A percentile compares a stretch with the other conserved stretches of the same genome.
These are phyloP conservation scores for Drosophila kurseongensis DNA, from an alignment of 1,140 invertebrate genomes.

Conservation along the genomic window DNA sequence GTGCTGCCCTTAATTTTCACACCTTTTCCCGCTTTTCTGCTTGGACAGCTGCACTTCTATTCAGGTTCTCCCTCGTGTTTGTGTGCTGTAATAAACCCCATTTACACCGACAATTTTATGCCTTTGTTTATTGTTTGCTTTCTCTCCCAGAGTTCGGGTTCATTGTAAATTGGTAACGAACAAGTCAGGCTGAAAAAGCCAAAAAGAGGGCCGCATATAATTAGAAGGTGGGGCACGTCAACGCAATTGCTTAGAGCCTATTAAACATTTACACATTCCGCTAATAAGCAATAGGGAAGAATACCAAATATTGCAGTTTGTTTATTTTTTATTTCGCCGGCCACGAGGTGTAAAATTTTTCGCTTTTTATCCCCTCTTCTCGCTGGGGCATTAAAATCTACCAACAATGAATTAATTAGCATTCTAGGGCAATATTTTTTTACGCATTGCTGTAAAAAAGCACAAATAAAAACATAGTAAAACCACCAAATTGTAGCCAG, in stretches of 20 bases:
- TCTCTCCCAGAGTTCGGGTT: slow-evolving; percentile 54
- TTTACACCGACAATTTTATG: slow-evolving; percentile 65
- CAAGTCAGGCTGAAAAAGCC: neutral
- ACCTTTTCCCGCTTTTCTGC: slow-evolving; percentile 46
- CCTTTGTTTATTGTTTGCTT: slow-evolving; percentile 56
- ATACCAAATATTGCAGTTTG: slow-evolving; percentile 2
- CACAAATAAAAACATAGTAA: slow-evolving; percentile 34
- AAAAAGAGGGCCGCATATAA: slow-evolving; percentile 45
- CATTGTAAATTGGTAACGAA: slow-evolving; percentile 71
- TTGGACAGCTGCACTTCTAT: slow-evolving; percentile 52
- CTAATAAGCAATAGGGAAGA: slow-evolving; percentile 16
- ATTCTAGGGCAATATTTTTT: slow-evolving; percentile 56
- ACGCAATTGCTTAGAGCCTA: slow-evolving; percentile 34
- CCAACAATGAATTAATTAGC: slow-evolving; percentile 73
- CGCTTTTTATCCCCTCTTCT: slow-evolving; percentile 17
- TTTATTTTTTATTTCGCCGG: slow-evolving; percentile 14
- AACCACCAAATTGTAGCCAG: slow-evolving; percentile 14
- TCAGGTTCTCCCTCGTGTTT: slow-evolving; percentile 20
- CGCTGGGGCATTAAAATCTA: slow-evolving; percentile 40
- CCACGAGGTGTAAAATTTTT: slow-evolving; percentile 11
- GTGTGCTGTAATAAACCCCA: slow-evolving; percentile 71
- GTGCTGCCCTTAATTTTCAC: slow-evolving; percentile 38
- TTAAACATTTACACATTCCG: slow-evolving; percentile 34
- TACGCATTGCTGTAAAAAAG: slow-evolving; percentile 34
- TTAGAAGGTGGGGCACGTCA: slow-evolving; percentile 61